phyloP scores from a whole-genome alignment of 2,888 invertebrate genomes.

The Habroteleia sp. region DNA sequence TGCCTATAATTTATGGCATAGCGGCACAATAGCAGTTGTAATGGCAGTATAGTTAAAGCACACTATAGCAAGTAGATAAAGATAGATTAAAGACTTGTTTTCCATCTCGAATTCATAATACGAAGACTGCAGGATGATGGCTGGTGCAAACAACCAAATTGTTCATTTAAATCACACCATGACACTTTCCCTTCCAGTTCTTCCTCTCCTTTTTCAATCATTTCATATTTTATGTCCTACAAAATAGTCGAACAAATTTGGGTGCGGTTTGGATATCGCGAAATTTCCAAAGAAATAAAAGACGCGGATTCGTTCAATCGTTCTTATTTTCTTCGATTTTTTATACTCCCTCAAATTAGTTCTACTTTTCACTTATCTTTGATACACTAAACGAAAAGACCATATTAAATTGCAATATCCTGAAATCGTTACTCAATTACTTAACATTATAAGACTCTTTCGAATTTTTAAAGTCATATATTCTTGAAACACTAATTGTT shows the following conservation, averaged over 20 bases:
- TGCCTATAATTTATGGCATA: slow-evolving; percentile 37
- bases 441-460: no score
- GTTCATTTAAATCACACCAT: slow-evolving; percentile 26
- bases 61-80: slow-evolving; percentile 27
- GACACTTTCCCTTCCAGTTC: background rate
- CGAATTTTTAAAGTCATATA: no score
- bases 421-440: no score
- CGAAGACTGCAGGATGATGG: slow-evolving; percentile 13
- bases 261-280: slow-evolving; percentile 7
- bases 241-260: slow-evolving; percentile 2
- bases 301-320: background rate
- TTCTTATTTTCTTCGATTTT: background rate
- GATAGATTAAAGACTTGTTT: slow-evolving; percentile 41
- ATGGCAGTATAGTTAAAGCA: slow-evolving; percentile 29
- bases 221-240: slow-evolving; percentile 13
- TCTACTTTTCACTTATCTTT: no score
- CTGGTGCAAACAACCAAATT: slow-evolving; percentile 32
- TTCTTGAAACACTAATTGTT: no score
- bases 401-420: no score
- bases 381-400: no score
- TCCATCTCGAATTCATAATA: slow-evolving; percentile 23
- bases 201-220: background rate
- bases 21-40: slow-evolving; percentile 41
- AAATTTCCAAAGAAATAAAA: slow-evolving; percentile 5
- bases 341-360: background rate